phyloP scores from a whole-genome alignment of 1,140 invertebrate genomes.

The Neotoxoptera formosana region DNA sequence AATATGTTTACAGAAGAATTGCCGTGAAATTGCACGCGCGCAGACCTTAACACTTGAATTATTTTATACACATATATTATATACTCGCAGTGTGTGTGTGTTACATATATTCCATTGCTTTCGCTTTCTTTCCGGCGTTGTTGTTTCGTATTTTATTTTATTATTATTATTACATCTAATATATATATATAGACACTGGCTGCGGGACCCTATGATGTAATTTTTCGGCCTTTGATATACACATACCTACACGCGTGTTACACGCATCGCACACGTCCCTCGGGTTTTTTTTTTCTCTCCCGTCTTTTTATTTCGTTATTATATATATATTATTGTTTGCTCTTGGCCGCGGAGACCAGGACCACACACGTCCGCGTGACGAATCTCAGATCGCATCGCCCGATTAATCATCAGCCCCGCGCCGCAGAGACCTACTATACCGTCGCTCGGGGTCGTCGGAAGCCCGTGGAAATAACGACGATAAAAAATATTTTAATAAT shows the following conservation, averaged over 20 bases:
- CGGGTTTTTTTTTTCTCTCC: background rate
- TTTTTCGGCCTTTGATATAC: background rate
- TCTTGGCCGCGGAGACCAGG: background rate
- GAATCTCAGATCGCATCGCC: constrained; percentile 21
- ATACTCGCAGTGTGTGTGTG: background rate
- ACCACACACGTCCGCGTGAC: constrained; percentile 43
- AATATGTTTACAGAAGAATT: constrained; percentile 41
- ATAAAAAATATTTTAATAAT: background rate
- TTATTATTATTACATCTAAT: too few relatives aligned
- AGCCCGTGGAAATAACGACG: background rate
- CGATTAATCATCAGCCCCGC: constrained; percentile 41
- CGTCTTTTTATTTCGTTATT: background rate
- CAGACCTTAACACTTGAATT: background rate
- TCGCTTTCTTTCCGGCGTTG: background rate
- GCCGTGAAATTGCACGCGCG: constrained; percentile 38
- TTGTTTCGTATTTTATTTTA: too few relatives aligned
- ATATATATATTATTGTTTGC: background rate
- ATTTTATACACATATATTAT: background rate
- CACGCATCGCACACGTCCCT: background rate
- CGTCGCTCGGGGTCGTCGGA: background rate
- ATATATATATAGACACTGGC: too few relatives aligned
- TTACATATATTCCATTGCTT: background rate
- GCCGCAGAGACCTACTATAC: background rate
- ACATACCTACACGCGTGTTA: background rate
- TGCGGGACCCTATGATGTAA: background rate